Evolutionary conservation across 2,797 vertebrate genomes (phyloP).

Genomic region (Euthynnus affinis): DNA sequence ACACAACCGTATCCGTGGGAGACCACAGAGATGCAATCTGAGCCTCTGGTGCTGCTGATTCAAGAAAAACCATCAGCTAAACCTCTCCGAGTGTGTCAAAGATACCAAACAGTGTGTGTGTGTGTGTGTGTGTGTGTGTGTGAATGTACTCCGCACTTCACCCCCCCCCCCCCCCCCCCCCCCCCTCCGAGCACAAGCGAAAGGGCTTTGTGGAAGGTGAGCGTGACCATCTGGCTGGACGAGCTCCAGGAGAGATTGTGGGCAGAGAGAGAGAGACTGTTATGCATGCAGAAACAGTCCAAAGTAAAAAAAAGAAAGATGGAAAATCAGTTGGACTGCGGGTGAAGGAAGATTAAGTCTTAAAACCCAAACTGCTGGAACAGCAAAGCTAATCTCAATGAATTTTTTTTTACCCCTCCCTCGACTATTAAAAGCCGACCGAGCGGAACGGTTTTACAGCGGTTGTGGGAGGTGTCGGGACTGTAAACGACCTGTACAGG

Average conservation of each 20-base stretch:
- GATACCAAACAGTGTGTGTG: constrained; percentile 6
- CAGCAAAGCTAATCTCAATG: constrained; percentile 67
- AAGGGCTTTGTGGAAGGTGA: constrained; percentile 67
- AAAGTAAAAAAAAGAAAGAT: constrained; percentile 54
- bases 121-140: background rate
- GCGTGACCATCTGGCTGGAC: constrained; percentile 56
- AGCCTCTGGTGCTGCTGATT: background rate
- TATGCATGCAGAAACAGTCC: constrained; percentile 59
- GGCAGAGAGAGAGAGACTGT: constrained; percentile 12
- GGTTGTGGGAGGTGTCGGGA: constrained; percentile 12
- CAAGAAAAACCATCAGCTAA: background rate
- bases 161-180: too few relatives aligned
- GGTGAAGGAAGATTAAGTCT: constrained; percentile 57
- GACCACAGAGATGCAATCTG: background rate
- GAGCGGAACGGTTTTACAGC: constrained; percentile 36
- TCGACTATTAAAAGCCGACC: constrained; percentile 53
- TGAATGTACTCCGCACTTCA: background rate
- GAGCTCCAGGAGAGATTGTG: constrained; percentile 33
- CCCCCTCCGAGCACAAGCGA: constrained; percentile 30
- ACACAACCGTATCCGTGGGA: background rate
- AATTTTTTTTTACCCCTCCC: constrained; percentile 54
- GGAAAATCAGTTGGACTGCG: constrained; percentile 45
- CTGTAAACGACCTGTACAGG: background rate
- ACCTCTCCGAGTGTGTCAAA: constrained; percentile 22
- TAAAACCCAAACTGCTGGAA: constrained; percentile 69